Evolutionary conservation across 1,140 invertebrate genomes (phyloP), one percentile per base, ranked within the genome.

Genomic region (Trichoplusia ni): DNA sequence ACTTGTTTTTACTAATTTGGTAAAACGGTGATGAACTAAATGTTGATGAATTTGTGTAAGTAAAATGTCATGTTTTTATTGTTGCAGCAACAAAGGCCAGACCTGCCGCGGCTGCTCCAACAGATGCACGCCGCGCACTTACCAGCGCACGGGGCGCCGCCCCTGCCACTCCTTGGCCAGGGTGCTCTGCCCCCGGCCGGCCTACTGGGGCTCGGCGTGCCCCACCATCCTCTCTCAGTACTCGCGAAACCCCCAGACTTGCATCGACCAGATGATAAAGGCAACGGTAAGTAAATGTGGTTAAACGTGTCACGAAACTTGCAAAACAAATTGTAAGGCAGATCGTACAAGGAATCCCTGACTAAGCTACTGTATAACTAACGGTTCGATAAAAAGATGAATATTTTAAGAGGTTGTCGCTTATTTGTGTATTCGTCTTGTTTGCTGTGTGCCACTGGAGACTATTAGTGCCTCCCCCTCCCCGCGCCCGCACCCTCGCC

Each of bases 81-180:
- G 62, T 71, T 93, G 23, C 91, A 96, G 94, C 95, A 95, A 94
- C 95, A 95, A 86, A 92, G 95, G 78, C 94, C 95, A 25, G 95
- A 96, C 81, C 83, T 96, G 47, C 95, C 95, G 1, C 92, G 95
- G 82, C 77, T 96, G 70, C 84, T 96, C 83, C 96, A 97, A 89
- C 96, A 98, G 91, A 97, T 98, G 96, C 97, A 98, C 78, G 96
- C 97, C 4, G 94, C 97, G 80, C 96, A 97, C 86, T 79, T 98
- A 64, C 96, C 96, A 14, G 94, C 95, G 2, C 96, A 97, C 77
- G 91, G 94, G 92, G 95, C 63, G 94, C 97, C 84, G 82, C 94
- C 75, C 92, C 91, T 93, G 54, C 90, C 90, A 0, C 79, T 92
- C 4, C 76, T 94, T 77, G 95, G 95, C 18, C 96, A 96, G 84